A percentile compares a stretch with the other conserved stretches of the same genome.
phyloP scores from a whole-genome alignment of 2,113 vertebrate species.

The Anoplopoma fimbria region DNA sequence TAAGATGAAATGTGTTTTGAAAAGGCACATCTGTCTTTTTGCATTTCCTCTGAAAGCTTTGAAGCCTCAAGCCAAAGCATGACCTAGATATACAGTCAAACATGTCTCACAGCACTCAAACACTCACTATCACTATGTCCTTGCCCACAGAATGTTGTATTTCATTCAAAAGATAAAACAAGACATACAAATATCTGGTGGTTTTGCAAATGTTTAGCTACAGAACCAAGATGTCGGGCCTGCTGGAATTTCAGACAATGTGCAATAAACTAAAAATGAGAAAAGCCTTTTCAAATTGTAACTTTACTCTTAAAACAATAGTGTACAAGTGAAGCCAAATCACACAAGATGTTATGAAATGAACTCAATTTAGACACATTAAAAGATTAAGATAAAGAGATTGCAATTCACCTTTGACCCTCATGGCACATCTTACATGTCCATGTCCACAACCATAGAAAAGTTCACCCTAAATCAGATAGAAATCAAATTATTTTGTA shows the following conservation, averaged over 20 bases:
- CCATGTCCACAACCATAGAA: background rate
- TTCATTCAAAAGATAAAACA: background rate
- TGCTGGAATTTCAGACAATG: background rate
- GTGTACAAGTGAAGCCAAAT: background rate
- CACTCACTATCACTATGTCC: background rate
- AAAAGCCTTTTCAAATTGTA: background rate
- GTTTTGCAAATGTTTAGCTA: background rate
- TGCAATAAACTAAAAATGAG: background rate
- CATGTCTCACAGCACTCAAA: slow-evolving; percentile 35
- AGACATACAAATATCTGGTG: background rate
- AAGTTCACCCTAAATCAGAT: background rate
- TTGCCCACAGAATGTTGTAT: background rate
- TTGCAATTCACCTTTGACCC: background rate
- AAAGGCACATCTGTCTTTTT: slow-evolving; percentile 53
- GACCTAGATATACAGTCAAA: slow-evolving; percentile 58
- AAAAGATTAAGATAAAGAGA: background rate
- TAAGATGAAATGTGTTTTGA: slow-evolving; percentile 10
- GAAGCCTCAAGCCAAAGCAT: slow-evolving; percentile 53
- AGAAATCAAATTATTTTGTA: background rate
- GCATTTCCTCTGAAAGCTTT: slow-evolving; percentile 57
- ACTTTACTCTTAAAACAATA: background rate
- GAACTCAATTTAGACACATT: background rate
- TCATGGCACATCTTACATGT: background rate
- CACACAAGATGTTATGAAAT: background rate
- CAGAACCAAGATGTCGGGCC: no score